Conservation (phyloP, 2,113 vertebrate genomes). For the Salvelinus fontinalis region DNA sequence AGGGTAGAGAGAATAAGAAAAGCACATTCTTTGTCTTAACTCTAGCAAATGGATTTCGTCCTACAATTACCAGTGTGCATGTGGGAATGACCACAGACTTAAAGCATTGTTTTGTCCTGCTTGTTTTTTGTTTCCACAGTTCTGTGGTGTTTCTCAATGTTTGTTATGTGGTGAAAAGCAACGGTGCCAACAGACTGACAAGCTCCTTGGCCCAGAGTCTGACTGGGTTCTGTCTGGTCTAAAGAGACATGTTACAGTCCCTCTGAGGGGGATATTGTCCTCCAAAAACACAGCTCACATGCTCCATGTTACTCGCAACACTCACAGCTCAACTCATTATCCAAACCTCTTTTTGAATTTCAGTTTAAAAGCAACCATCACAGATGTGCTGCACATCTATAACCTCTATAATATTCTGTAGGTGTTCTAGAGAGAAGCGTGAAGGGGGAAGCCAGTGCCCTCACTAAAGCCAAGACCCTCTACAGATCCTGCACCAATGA, state of each 20-base stretch:
- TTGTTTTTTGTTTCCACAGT: neutral
- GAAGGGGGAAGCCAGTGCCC: constrained; percentile 74
- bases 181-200: neutral
- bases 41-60: neutral
- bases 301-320: neutral
- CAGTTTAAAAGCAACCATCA: neutral
- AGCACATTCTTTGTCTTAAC: too few species aligned
- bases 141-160: neutral
- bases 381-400: too few species aligned
- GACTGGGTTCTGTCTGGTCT: neutral
- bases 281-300: neutral
- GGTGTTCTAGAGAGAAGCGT: constrained; percentile 82
- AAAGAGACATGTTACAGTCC: too few species aligned
- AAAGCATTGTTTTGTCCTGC: constrained; percentile 6
- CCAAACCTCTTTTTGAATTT: neutral
- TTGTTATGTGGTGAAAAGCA: neutral
- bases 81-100: neutral
- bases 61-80: neutral
- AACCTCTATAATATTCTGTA: neutral
- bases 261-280: neutral
- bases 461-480: constrained; percentile 90
- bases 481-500: constrained; percentile 93
- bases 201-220: neutral
- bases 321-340: neutral
- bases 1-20: too few species aligned